These are phyloP conservation scores for Lagopus muta DNA, from an alignment of 2,113 vertebrate species.

Conservation along the genomic window DNA sequence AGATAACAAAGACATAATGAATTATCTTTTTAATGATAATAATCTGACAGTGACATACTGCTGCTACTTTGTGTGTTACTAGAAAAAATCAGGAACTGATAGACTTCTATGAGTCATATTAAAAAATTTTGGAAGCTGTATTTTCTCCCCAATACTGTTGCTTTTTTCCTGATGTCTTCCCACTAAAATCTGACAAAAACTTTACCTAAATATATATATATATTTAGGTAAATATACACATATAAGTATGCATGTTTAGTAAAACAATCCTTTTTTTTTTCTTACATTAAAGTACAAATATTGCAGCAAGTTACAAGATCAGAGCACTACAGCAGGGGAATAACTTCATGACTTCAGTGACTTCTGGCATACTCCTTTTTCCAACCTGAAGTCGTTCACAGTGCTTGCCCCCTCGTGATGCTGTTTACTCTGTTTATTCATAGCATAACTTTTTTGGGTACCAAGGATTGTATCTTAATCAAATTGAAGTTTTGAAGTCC, in stretches of 20 bases:
- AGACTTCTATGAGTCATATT: not conserved
- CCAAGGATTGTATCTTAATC: not conserved
- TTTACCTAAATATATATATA: not conserved
- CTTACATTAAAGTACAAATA: not conserved
- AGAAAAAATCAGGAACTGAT: not conserved
- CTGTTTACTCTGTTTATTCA: constrained; percentile 10
- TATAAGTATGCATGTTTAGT: not conserved
- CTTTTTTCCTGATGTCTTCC: not conserved
- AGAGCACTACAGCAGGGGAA: not conserved
- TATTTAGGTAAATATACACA: accelerated
- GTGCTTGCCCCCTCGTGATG: not conserved
- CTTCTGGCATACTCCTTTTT: not conserved
- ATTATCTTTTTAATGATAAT: not conserved
- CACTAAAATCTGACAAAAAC: not conserved
- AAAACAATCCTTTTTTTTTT: not conserved
- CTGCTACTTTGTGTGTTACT: not conserved
- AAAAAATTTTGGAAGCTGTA: accelerated
- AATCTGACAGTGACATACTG: not conserved
- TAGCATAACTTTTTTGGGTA: not conserved
- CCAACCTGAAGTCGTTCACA: constrained; percentile 29
- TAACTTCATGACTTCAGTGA: constrained; percentile 23
- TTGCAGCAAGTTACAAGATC: not conserved
- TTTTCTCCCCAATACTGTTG: not conserved
- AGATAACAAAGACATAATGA: not conserved
- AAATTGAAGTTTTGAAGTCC: not conserved